These are phyloP conservation scores for Crocidura indochinensis DNA, from an alignment of 2,797 vertebrate species.

Conservation along the genomic window DNA sequence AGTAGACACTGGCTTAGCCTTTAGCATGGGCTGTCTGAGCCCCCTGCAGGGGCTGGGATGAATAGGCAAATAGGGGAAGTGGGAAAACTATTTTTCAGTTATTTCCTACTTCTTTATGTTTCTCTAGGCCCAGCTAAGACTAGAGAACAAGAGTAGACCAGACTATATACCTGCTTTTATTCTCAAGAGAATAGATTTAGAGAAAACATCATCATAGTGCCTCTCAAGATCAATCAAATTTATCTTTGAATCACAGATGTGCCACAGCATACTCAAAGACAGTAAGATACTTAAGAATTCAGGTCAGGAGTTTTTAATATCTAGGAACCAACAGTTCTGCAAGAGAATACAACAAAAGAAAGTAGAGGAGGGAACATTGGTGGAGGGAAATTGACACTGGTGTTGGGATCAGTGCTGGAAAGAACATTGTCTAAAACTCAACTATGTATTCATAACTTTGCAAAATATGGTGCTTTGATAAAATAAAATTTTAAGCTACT, in stretches of 20 bases:
- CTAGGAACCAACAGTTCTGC: background rate
- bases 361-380: background rate
- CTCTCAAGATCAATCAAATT: slow-evolving; percentile 31
- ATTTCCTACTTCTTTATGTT: slow-evolving; percentile 51
- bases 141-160: slow-evolving; percentile 19
- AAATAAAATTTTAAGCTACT: too few relatives aligned
- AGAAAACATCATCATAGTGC: background rate
- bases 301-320: slow-evolving; percentile 36
- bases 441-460: too few relatives aligned
- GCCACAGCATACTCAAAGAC: background rate
- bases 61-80: background rate
- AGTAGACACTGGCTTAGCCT: background rate
- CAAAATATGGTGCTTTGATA: too few relatives aligned
- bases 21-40: background rate
- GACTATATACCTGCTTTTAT: background rate
- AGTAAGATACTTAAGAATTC: background rate
- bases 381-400: too few relatives aligned
- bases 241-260: background rate
- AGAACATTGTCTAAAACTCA: too few relatives aligned
- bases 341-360: background rate
- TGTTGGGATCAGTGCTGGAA: too few relatives aligned
- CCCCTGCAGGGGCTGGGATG: background rate
- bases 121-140: background rate
- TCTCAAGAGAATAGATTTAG: background rate
- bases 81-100: background rate